Conservation (phyloP, 2,797 vertebrate genomes). For the Morus bassanus region DNA sequence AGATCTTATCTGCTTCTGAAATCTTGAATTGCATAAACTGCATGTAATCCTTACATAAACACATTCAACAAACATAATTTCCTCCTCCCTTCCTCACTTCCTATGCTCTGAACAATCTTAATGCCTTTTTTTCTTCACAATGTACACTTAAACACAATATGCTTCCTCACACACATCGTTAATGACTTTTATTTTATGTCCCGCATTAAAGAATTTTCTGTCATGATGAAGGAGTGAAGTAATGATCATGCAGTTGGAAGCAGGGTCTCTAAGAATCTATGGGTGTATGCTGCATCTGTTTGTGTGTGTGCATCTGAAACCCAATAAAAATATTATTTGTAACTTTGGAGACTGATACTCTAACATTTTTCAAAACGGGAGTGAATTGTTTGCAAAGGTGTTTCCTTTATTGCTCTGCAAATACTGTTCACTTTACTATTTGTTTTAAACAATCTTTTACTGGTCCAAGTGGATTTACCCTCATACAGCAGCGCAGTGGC, state of each 20-base stretch:
- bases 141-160: conserved; percentile 64
- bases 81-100: neutral
- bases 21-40: conserved; percentile 44
- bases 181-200: conserved; percentile 65
- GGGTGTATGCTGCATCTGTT: neutral
- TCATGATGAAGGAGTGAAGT: conserved; percentile 54
- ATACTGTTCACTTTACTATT: conserved; percentile 66
- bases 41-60: conserved; percentile 59
- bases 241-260: conserved; percentile 37
- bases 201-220: conserved; percentile 51
- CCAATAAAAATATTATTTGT: conserved; percentile 64
- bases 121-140: conserved; percentile 61
- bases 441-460: conserved; percentile 68
- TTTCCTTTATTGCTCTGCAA: conserved; percentile 64
- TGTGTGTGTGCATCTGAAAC: neutral
- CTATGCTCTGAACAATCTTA: conserved; percentile 66
- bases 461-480: conserved; percentile 22
- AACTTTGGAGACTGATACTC: conserved; percentile 43
- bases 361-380: conserved; percentile 51
- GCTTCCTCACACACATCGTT: conserved; percentile 69
- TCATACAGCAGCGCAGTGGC: neutral
- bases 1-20: conserved; percentile 54
- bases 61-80: conserved; percentile 59
- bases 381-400: conserved; percentile 59
- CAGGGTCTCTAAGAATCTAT: neutral